Base-by-base conservation (phyloP, 2,888 invertebrate genomes). In the Dolichopus griseipennis region DNA sequence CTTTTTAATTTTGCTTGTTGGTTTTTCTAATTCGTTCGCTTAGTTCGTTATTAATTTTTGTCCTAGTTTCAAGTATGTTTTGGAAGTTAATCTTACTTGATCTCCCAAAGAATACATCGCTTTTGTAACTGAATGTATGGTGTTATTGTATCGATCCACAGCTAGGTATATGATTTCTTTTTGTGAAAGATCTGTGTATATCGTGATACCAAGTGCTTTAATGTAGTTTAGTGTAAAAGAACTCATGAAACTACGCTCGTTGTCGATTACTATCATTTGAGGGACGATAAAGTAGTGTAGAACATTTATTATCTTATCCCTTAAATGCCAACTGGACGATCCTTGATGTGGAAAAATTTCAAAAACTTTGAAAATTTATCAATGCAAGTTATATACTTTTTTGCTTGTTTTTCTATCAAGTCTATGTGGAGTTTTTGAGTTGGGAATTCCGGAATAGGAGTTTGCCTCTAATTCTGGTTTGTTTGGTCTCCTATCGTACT, bases 101-200 rank as follows among this genome's bases (percentile, higher is more conserved):
- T 67, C 72, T 72, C n/a, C 70, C 69, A 62, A 72, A 72, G 66
- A 72, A 72, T 37, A 69, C 21, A 21, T 73, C 70, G 9, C 66
- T 64, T 69, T 71, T 1, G 68, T 70, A n/a, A 70, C 68, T 4
- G 71, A 69, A 20, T 71, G 71, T 10, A 71, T 63, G 3, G 71
- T 65, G 37, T 69, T 69, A n/a, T 70, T 71, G 22, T 70, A 70
- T 20, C 66, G 67, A 52, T 71, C 69, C 1, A 67, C 65, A 4
- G 66, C 21, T n/a, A 68, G 27, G 20, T 68, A 37, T 9, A 68
- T 43, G 9, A 63, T 27, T 43, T 68, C 68, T 10, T 66, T 68
- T 8, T 22, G 22, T 8, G 66, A 22, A 15, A 64, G 33, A 12
- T 64, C 27, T 10, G 6, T 43, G 41, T 73, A 72, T 21, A 71